Evolutionary conservation across 2,888 invertebrate species (phyloP), one percentile per base, ranked within the genome.

Genomic region (Tiliacea citrago): DNA sequence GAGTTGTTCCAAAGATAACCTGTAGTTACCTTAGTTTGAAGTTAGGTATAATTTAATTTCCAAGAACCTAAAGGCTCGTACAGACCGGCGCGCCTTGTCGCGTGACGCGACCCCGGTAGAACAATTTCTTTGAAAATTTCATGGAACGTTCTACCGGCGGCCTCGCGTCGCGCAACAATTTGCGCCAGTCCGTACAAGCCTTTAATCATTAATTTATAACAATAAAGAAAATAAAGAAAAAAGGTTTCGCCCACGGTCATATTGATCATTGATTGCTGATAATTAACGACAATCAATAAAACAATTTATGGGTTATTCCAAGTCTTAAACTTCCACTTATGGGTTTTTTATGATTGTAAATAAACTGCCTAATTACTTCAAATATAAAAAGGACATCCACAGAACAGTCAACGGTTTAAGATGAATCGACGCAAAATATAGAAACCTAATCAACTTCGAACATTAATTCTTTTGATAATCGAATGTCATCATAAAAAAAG

Each of bases 151-250:
- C n/a, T n/a, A n/a, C n/a, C n/a, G n/a, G n/a, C n/a, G n/a, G n/a
- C n/a, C n/a, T n/a, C n/a, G n/a, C n/a, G n/a, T n/a, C n/a, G n/a
- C n/a, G n/a, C n/a, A n/a, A n/a, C n/a, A n/a, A n/a, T n/a, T n/a
- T n/a, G n/a, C n/a, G n/a, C n/a, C n/a, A n/a, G n/a, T n/a, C n/a
- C n/a, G n/a, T n/a, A n/a, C n/a, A n/a, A n/a, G n/a, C n/a, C n/a
- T n/a, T n/a, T n/a, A 58, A 78, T 51, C 4, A 60, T 79, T 24
- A 13, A 39, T 16, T 21, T 61, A 7, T 5, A 65, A 9, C 16
- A 75, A 75, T 24, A 66, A 81, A 75, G 47, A 66, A 77, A 75
- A 75, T 24, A 66, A 81, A 75, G 47, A 66, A 77, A 61, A 77
- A 75, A 47, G 9, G 21, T 53, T 55, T 13, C 2, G 4, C 3